Base-by-base conservation (phyloP, 2,113 vertebrate species). In the Cinclus cinclus region DNA sequence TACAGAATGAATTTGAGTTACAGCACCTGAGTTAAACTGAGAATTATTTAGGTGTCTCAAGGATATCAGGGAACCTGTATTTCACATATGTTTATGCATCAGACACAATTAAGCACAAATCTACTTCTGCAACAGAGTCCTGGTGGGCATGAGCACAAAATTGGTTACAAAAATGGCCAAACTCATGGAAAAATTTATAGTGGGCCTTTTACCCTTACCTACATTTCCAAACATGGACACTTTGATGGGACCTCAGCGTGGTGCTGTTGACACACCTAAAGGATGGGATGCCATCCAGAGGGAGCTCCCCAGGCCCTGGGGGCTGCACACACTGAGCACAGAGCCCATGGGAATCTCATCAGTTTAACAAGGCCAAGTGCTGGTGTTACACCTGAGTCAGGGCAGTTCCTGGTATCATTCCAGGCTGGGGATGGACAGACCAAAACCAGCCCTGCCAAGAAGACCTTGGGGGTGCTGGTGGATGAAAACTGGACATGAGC, bases 341-440 rank as follows among this genome's bases (percentile, higher is more conserved):
- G 30, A 63, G 75, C 18, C 58, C 50, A 4, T 50, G 58, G 42
- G 25, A 58, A 23, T 13, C 25, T 50, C 42, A 10, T 24, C 19
- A 20, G 13, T 7, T 50, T 12, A 35, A 19, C 25, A 80, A 73
- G 58, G 37, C 42, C 67, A 56, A 1, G 41, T 64, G 31, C 67
- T 42, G 49, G 11, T 13, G 17, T 9, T 10, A 30, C 16, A 22
- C 14, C 41, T 64, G 30, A 30, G 13, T 15, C 59, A 41, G 49
- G 41, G 31, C n/a, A 64, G 8, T 8, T 20, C 19, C 60, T 39
- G 46, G 1, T 8, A 10, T n/a, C 78, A 53, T 0, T 41, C 39
- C 78, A 82, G 60, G 46, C 46, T 46, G n/a, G 33, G 37, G 28
- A 39, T 30, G 52, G 52, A 21, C 53, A 75, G 19, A 75, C 19